Evolutionary conservation across 2,113 vertebrate species (phyloP).

Genomic region (Clarias magur): DNA sequence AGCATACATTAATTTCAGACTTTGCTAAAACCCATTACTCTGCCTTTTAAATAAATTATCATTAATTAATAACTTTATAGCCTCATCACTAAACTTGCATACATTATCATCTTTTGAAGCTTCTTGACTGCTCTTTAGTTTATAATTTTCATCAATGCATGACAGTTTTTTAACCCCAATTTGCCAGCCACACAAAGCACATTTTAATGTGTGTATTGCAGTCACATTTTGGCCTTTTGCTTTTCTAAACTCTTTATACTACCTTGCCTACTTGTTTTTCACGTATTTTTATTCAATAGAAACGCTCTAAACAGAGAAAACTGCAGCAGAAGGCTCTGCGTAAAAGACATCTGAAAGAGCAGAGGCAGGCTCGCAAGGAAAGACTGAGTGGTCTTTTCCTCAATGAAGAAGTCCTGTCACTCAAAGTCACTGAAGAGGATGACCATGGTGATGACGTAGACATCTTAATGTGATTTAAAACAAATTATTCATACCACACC

Average conservation of each 20-base stretch:
- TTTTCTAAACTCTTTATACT: no score
- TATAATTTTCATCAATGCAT: neutral
- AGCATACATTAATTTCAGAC: no score
- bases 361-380: slow-evolving; percentile 95
- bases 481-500: slow-evolving; percentile 62
- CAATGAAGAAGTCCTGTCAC: slow-evolving; percentile 94
- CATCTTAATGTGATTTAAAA: slow-evolving; percentile 91
- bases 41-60: neutral
- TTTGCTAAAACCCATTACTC: no score
- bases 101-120: neutral
- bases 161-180: neutral
- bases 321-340: slow-evolving; percentile 96
- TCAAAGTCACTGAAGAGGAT: slow-evolving; percentile 94
- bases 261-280: neutral
- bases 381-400: slow-evolving; percentile 95
- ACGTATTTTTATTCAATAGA: slow-evolving; percentile 67
- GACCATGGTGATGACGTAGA: slow-evolving; percentile 89
- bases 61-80: neutral
- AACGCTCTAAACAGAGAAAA: slow-evolving; percentile 95
- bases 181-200: neutral
- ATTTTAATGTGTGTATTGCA: neutral
- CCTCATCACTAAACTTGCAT: neutral
- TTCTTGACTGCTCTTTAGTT: neutral
- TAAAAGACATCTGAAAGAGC: slow-evolving; percentile 97
- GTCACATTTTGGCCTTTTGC: neutral